Evolutionary conservation across 2,797 vertebrate genomes (phyloP).

Genomic region (Crax fasciolata): DNA sequence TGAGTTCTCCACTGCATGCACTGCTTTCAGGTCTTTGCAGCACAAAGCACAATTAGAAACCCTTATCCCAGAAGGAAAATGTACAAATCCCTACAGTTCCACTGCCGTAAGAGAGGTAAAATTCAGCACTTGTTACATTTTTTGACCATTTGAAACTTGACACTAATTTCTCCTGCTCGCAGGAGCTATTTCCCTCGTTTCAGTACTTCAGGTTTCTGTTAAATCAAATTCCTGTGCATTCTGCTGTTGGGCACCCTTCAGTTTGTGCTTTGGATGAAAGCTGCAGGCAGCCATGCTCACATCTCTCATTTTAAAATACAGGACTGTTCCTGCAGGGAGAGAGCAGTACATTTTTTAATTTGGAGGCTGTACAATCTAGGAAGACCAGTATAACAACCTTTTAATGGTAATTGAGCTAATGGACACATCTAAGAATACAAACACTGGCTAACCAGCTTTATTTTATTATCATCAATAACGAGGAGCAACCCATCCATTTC

Average conservation of each 20-base stretch:
- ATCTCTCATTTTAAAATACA: not conserved
- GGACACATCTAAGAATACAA: not conserved
- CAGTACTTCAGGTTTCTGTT: not conserved
- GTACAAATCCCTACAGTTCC: not conserved
- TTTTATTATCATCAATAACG: conserved; percentile 25
- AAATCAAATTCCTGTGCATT: not conserved
- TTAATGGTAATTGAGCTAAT: not conserved
- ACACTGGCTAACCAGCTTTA: not conserved
- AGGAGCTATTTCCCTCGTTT: not conserved
- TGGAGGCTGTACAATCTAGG: not conserved
- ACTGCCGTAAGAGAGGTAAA: not conserved
- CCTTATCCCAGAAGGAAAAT: not conserved
- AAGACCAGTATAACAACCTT: not conserved
- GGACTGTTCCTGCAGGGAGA: not conserved
- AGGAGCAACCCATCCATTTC: conserved; percentile 12
- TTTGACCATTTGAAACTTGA: not conserved
- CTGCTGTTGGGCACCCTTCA: not conserved
- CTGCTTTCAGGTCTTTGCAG: not conserved
- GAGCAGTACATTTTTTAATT: not conserved
- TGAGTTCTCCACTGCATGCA: not conserved
- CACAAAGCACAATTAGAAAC: not conserved
- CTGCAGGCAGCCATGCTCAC: not conserved
- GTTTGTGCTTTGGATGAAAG: not conserved
- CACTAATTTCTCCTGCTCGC: not conserved
- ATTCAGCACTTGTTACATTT: not conserved